A percentile compares a stretch with the other conserved stretches of the same genome.
phyloP scores from a whole-genome alignment of 2,797 vertebrate genomes.

The Scleropages formosus region DNA sequence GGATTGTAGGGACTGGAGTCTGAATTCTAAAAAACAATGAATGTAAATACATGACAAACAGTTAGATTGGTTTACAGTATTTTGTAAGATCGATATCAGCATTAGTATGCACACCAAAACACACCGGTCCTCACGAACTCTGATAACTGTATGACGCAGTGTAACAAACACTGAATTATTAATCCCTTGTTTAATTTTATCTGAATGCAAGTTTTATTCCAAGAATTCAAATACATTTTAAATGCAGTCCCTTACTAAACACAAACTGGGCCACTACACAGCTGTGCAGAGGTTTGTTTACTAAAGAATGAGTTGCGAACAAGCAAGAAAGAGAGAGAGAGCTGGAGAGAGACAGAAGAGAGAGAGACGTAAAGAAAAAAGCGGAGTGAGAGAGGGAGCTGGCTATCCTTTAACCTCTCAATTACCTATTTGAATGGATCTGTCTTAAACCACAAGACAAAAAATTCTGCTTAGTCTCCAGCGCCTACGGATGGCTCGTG shows the following conservation, averaged over 20 bases:
- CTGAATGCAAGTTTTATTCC: too few species aligned
- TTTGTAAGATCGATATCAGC: too few species aligned
- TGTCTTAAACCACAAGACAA: constrained; percentile 50
- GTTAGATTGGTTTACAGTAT: too few species aligned
- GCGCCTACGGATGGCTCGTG: constrained; percentile 59
- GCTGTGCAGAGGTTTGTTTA: not conserved
- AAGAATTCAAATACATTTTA: constrained; percentile 32
- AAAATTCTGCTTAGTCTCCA: constrained; percentile 55
- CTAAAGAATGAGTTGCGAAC: not conserved
- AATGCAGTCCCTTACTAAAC: constrained; percentile 60
- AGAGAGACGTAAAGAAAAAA: constrained; percentile 4
- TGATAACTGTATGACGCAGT: too few species aligned
- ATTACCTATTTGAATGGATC: constrained; percentile 61
- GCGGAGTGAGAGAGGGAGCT: constrained; percentile 9
- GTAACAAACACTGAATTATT: too few species aligned
- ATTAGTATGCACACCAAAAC: too few species aligned
- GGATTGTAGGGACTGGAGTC: too few species aligned
- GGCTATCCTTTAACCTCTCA: constrained; percentile 44
- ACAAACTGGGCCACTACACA: constrained; percentile 20
- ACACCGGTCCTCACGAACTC: too few species aligned
- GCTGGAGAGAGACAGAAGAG: constrained; percentile 22
- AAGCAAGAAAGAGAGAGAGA: constrained; percentile 22
- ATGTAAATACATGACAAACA: too few species aligned
- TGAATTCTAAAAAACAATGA: too few species aligned
- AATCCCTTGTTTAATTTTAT: too few species aligned